Percentiles rank a stretch among this genome's conserved stretches.
Evolutionary conservation across 2,113 vertebrate species (phyloP).

Genomic region (Neodontobutis hainanensis): DNA sequence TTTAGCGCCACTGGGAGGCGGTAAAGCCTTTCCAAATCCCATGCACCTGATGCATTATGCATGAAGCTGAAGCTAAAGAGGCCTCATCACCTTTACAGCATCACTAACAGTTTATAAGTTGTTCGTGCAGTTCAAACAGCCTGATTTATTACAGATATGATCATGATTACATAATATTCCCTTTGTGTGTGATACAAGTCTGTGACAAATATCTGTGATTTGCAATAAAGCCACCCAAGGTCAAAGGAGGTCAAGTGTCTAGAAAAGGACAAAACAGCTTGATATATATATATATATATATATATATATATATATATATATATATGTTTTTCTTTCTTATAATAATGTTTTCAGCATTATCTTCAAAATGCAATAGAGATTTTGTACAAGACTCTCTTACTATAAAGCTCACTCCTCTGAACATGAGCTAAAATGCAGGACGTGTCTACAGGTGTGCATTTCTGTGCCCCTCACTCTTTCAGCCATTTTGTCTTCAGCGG

Average conservation of each 20-base stretch:
- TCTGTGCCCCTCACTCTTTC: background rate
- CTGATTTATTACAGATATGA: no score
- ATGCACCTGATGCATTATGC: background rate
- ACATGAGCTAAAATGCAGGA: no score
- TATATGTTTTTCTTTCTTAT: no score
- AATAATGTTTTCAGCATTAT: no score
- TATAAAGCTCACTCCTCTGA: no score
- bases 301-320: no score
- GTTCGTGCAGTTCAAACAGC: background rate
- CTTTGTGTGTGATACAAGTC: no score
- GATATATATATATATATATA: no score
- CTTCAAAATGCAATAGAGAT: no score
- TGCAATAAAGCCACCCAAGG: background rate
- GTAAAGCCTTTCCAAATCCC: background rate
- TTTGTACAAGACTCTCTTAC: no score
- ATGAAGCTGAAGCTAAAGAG: background rate
- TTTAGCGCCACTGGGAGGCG: conserved; percentile 27
- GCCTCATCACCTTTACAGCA: background rate
- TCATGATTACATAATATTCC: no score
- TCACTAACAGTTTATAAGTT: background rate
- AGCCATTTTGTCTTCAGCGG: conserved; percentile 1
- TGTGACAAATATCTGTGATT: no score
- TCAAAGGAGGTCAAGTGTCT: background rate
- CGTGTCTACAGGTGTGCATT: background rate
- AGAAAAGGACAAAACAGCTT: background rate